Base-by-base conservation (phyloP, 2,113 vertebrate species). In the Megaceryle maxima region DNA sequence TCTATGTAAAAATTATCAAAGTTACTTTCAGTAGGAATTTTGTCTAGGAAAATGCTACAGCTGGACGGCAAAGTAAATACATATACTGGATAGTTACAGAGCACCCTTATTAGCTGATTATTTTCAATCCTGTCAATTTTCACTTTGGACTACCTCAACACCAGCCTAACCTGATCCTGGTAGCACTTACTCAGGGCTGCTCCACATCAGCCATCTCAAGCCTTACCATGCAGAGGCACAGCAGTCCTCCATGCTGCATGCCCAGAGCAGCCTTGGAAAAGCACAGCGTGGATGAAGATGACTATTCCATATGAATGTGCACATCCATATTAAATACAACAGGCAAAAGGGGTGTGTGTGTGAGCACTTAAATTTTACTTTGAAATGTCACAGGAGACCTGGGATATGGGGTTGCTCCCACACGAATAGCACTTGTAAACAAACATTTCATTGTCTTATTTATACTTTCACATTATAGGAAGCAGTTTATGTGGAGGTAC, bases 111-210 rank as follows among this genome's bases (percentile, higher is more conserved):
- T n/a, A 75, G 41, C 9, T 72, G 59, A 33, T 48, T 91, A 43
- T 88, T 92, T 96, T 87, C 80, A 92, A 80, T n/a, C 48, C 29
- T 67, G 57, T 6, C 79, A 57, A 83, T 73, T 25, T 37, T 56
- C 46, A 55, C 43, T 53, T 44, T 1, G 1, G 25, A 44, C 51
- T 53, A 7, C 43, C 80, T 72, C 74, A 59, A 72, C 9, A n/a
- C 81, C 68, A 80, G 35, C 12, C 41, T 35, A 86, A 56, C 19
- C 28, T 39, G 64, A 46, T 22, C 41, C 50, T 79, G 9, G 19
- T 2, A 25, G 75, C 0, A 1, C 15, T 53, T 4, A 26, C 51
- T 51, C 5, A 2, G 62, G 55, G 64, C 48, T 67, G 57, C 13
- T 68, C 22, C 63, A 22, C 35, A 41, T 16, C 55, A 81, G 20